Conservation (phyloP, 2,113 vertebrate species). For the Larimichthys crocea region DNA sequence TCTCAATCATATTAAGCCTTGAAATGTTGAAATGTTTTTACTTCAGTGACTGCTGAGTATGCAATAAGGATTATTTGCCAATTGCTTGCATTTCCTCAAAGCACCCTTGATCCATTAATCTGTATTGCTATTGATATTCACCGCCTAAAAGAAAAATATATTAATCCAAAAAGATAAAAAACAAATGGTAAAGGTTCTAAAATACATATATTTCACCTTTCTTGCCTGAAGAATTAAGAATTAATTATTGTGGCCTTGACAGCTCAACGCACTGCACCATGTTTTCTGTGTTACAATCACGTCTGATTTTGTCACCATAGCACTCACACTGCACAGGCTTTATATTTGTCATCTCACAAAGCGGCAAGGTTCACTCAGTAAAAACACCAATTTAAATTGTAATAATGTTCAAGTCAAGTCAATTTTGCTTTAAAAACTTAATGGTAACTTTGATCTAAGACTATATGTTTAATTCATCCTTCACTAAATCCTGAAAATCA, state of each 20-base stretch:
- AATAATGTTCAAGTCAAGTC: too few species aligned
- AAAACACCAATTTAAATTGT: not conserved
- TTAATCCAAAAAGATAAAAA: not conserved
- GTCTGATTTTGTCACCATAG: not conserved
- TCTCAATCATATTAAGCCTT: conserved; percentile 4
- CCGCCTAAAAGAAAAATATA: not conserved
- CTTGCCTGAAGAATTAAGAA: not conserved
- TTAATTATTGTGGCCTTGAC: too few species aligned
- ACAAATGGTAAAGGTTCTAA: not conserved
- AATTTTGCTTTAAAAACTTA: not conserved
- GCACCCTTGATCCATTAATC: not conserved
- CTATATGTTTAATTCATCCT: too few species aligned
- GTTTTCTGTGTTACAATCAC: too few species aligned
- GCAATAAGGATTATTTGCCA: conserved; percentile 13
- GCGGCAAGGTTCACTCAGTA: not conserved
- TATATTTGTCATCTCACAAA: too few species aligned
- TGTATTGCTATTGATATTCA: not conserved
- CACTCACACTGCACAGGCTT: not conserved
- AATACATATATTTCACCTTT: not conserved
- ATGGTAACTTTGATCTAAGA: not conserved
- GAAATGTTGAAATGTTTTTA: not conserved
- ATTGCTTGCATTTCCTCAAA: conserved; percentile 6
- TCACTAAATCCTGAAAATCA: not conserved
- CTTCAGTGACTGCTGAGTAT: not conserved
- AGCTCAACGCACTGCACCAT: too few species aligned